These are phyloP conservation scores for Melanocharis versteri DNA, from an alignment of 2,113 vertebrate species.

Conservation along the genomic window DNA sequence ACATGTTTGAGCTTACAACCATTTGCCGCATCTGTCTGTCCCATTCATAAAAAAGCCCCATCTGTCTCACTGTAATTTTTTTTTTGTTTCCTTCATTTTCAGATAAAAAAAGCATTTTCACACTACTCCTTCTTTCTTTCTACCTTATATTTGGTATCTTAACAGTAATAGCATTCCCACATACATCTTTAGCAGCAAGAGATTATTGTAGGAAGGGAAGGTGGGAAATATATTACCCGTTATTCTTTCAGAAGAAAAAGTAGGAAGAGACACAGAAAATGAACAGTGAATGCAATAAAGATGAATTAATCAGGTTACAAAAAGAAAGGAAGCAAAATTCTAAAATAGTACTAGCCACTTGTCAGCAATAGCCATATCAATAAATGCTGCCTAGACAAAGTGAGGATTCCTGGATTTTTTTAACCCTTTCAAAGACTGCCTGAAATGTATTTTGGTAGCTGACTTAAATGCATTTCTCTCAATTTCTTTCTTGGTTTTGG, in stretches of 20 bases:
- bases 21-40: not conserved
- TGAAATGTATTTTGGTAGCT: not conserved
- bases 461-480: not conserved
- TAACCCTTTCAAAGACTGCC: not conserved
- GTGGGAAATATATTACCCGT: not conserved
- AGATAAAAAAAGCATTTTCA: not conserved
- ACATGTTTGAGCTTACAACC: not conserved
- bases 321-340: not conserved
- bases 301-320: not conserved
- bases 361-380: not conserved
- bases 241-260: not conserved
- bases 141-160: not conserved
- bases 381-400: not conserved
- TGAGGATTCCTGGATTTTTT: not conserved
- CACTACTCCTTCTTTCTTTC: not conserved
- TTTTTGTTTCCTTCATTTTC: not conserved
- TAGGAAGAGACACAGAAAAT: not conserved
- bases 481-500: not conserved
- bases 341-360: not conserved
- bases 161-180: not conserved
- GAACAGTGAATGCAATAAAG: not conserved
- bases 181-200: not conserved
- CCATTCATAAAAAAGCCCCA: not conserved
- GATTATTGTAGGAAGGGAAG: not conserved
- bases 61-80: not conserved